Percentiles rank a stretch among this genome's conserved stretches.
Evolutionary conservation across 2,113 vertebrate species (phyloP).

Genomic region (Axis porcinus): DNA sequence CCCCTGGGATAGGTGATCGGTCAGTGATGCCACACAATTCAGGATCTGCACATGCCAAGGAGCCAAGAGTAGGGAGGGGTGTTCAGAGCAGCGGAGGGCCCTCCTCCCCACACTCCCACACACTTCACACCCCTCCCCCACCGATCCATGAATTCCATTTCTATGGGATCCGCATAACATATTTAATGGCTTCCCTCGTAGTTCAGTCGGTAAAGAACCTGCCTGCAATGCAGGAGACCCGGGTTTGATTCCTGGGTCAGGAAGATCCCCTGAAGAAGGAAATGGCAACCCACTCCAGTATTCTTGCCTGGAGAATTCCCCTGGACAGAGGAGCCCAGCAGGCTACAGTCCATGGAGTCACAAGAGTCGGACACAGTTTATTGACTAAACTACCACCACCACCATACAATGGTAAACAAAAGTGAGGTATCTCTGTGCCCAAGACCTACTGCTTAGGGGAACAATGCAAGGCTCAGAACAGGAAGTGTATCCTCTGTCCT

Average conservation of each 20-base stretch:
- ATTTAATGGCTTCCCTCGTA: not conserved
- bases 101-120: not conserved
- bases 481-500: not conserved
- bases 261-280: not conserved
- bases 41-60: not conserved
- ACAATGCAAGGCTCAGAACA: not conserved
- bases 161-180: not conserved
- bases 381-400: not conserved
- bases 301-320: not conserved
- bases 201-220: not conserved
- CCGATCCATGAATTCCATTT: not conserved
- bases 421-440: not conserved
- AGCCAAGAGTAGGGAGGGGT: not conserved
- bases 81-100: not conserved
- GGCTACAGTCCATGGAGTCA: not conserved
- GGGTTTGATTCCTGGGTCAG: not conserved
- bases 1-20: not conserved
- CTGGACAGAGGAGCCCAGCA: not conserved
- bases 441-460: not conserved
- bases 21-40: not conserved
- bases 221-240: not conserved
- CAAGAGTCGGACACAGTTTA: not conserved
- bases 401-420: not conserved
- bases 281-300: not conserved
- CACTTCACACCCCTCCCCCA: not conserved